Evolutionary conservation across 2,113 vertebrate genomes (phyloP), one percentile per base, ranked within the genome.

Genomic region (Erpornis zantholeuca): DNA sequence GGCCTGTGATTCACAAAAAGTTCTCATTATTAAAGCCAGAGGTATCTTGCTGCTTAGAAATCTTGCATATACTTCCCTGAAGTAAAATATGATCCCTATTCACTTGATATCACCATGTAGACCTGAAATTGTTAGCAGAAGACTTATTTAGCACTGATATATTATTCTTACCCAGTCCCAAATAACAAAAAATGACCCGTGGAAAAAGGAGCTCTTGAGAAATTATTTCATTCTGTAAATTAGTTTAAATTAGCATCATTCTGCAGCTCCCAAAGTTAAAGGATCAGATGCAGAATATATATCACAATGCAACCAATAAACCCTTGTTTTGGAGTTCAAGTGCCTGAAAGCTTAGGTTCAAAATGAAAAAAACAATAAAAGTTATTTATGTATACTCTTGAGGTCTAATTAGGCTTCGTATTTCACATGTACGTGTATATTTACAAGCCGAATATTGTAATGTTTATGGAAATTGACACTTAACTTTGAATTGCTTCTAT

Each of bases 391-490:
- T 93, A 70, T 94, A 86, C 90, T 96, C 94, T 79, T 78, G 95
- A 91, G 81, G 81, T 95, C 96, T 97, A 96, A 97, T 97, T 97
- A 96, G 92, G 71, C 88, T 92, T 86, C 71, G 78, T 71, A 63
- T 94, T 97, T 95, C 90, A 86, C 59, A 52, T 69, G 75, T 81
- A 73, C 22, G 2, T 71, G 78, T 87, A 75, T 85, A 65, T 92
- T 96, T 88, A 89, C 93, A 82, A 94, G 90, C 31, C 5, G 12
- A 83, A 95, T 96, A 96, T 93, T 88, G 83, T 93, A 93, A 92
- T 90, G 81, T 89, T 94, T 95, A 92, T 97, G 96, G 96, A 97
- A 97, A 97, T 93, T 89, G 93, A 96, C 92, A 96, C 94, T 96
- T 96, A 96, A 89, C 66, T 91, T 96, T 82, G 92, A 97, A 96